phyloP scores from a whole-genome alignment of 2,797 vertebrate species.

The Onychomys torridus region DNA sequence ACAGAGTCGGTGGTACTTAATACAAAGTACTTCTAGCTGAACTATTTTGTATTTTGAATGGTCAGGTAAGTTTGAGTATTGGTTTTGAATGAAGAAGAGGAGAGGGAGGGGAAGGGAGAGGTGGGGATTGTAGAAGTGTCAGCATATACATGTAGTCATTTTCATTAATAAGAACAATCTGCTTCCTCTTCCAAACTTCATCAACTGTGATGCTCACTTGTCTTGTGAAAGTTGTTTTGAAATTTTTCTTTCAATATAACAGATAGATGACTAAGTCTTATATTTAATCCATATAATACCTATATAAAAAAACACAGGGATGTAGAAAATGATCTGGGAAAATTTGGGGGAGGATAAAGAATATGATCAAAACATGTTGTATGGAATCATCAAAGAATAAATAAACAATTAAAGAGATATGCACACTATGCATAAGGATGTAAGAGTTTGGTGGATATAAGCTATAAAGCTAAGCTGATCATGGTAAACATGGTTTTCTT shows the following conservation, averaged over 20 bases:
- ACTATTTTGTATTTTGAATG: background rate
- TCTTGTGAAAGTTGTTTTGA: background rate
- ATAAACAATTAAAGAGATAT: background rate
- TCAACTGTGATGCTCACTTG: background rate
- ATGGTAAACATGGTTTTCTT: background rate
- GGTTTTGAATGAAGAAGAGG: background rate
- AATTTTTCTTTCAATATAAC: background rate
- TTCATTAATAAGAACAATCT: background rate
- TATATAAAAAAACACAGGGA: background rate
- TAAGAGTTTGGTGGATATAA: background rate
- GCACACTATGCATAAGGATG: slow-evolving; percentile 30
- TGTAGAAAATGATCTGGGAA: background rate
- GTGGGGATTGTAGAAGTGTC: background rate
- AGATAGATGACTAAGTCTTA: background rate
- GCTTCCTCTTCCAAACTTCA: background rate
- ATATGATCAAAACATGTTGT: background rate
- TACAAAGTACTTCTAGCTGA: background rate
- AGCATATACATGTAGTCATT: background rate
- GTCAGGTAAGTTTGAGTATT: background rate
- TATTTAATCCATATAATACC: background rate
- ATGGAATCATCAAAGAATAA: background rate
- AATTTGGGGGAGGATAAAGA: background rate
- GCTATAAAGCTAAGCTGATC: background rate
- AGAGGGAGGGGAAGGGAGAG: background rate
- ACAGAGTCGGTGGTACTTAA: background rate